Base-by-base conservation (phyloP, 2,113 vertebrate species). In the Anhinga rufa region DNA sequence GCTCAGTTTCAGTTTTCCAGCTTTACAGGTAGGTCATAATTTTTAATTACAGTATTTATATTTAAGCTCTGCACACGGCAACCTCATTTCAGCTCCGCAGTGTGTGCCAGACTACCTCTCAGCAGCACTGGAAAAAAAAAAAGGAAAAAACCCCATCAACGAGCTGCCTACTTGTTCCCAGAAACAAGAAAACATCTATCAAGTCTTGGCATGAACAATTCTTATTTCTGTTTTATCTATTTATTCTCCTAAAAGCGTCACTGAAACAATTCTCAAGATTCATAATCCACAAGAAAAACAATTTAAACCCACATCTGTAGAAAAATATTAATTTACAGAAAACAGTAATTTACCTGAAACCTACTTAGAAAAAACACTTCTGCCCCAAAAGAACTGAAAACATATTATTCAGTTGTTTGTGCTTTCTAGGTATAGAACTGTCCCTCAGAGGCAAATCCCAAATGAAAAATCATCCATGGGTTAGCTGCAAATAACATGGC, bases 191-290 rank as follows among this genome's bases (percentile, higher is more conserved):
- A 69, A 87, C 19, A 92, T 82, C 78, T 42, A 93, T 80, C 66
- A 92, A 90, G 54, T 65, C 54, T 66, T 80, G 68, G 51, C 78
- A 92, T 7, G 7, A 97, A 65, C 44, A 90, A 65, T 66, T 82
- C 36, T 85, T 95, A 62, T 66, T 95, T 85, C 70, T 86, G 15
- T 62, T 95, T 93, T 74, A 94, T 77, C 93, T 94, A 31, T 90
- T 97, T 92, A 89, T 82, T 65, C 61, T 69, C 62, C 90, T 94
- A 94, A 93, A 96, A 93, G 77, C 74, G 70, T 76, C 66, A 61
- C 29, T 58, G 54, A 89, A 93, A 86, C 78, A 94, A 92, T 89
- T 93, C 81, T 66, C 58, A 82, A 88, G 55, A 80, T 83, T 94
- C 80, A 75, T 83, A 94, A 89, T 76, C 70, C 25, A 2, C 55